These are phyloP conservation scores for Novumbra hubbsi DNA, from an alignment of 2,797 vertebrate species.

Conservation along the genomic window DNA sequence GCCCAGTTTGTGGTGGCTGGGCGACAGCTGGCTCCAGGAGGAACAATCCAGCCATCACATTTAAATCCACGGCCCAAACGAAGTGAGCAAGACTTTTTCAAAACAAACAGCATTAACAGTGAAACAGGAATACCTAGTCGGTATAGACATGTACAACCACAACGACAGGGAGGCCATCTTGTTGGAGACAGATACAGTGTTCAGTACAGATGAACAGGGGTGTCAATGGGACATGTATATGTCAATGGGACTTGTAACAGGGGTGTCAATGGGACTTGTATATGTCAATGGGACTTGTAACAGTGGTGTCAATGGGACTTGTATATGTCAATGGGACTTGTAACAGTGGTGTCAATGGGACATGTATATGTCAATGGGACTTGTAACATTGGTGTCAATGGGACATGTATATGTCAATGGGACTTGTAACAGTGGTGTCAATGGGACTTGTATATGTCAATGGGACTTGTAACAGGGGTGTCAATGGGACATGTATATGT, in stretches of 20 bases:
- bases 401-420: no score
- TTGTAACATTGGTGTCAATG: no score
- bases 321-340: no score
- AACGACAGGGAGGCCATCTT: neutral
- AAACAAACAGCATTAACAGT: slow-evolving; percentile 6
- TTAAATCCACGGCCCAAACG: slow-evolving; percentile 18
- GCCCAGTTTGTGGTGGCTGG: slow-evolving; percentile 69
- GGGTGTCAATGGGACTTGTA: no score
- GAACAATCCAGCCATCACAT: slow-evolving; percentile 20
- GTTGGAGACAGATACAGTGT: neutral
- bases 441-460: no score
- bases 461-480: no score
- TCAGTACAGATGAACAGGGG: neutral
- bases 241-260: neutral
- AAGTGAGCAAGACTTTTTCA: slow-evolving; percentile 4
- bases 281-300: no score
- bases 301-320: neutral
- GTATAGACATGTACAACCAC: slow-evolving; percentile 12
- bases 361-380: no score
- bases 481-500: no score
- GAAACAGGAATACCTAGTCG: slow-evolving; percentile 17
- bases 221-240: neutral
- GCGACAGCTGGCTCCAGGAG: slow-evolving; percentile 64
- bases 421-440: no score
- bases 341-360: no score